These are phyloP conservation scores for Amphimallon solstitiale DNA, from an alignment of 2,888 invertebrate species.

Conservation along the genomic window DNA sequence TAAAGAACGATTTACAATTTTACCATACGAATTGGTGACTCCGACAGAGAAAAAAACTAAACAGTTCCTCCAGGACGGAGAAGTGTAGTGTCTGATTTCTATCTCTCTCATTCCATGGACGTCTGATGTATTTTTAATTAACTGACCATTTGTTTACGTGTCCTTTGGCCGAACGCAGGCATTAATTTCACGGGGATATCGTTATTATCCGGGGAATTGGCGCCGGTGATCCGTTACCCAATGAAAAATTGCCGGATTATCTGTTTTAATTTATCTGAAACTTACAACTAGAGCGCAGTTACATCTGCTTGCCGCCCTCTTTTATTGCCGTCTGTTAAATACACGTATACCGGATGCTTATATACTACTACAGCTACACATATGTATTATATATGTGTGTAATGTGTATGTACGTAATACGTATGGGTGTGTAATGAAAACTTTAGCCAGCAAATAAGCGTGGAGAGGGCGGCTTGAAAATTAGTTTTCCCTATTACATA, in stretches of 20 bases:
- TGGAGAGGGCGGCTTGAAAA: no score
- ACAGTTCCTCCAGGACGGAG: not conserved
- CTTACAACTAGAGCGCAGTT: not conserved
- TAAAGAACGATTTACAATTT: no score
- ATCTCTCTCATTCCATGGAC: not conserved
- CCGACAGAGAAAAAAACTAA: no score
- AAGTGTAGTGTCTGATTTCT: not conserved
- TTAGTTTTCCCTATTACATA: no score
- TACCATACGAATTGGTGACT: no score
- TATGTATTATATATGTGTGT: no score
- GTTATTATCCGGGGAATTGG: slow-evolving; percentile 7
- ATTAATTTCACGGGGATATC: slow-evolving; percentile 8
- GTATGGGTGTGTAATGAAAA: no score
- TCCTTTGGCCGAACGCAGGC: not conserved
- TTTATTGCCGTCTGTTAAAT: slow-evolving; percentile 16
- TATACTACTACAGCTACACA: no score
- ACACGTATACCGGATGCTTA: no score
- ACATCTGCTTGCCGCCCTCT: not conserved
- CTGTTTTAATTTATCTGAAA: slow-evolving; percentile 12
- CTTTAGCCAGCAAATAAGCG: no score
- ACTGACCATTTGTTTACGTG: slow-evolving; percentile 12
- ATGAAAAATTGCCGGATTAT: slow-evolving; percentile 10
- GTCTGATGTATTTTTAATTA: slow-evolving; percentile 13
- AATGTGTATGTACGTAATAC: no score
- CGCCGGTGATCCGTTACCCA: not conserved